Conservation (phyloP, 2,797 vertebrate genomes). For the Micromesistius poutassou region DNA sequence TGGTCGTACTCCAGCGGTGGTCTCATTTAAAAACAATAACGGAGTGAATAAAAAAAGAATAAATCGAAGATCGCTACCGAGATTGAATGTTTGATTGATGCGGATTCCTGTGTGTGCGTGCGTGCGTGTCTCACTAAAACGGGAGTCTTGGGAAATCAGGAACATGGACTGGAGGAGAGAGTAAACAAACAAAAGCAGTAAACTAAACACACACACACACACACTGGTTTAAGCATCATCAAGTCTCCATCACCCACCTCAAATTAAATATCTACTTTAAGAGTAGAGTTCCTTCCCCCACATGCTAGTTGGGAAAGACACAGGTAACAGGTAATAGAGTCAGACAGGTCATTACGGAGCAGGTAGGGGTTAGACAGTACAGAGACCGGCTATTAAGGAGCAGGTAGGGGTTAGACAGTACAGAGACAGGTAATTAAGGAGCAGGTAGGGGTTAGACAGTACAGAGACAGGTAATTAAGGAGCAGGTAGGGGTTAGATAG, state of each 20-base stretch:
- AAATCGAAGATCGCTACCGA: conserved; percentile 48
- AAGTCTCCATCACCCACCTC: conserved; percentile 63
- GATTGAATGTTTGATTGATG: conserved; percentile 46
- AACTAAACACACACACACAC: conserved; percentile 25
- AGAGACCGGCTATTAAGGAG: too few relatives aligned
- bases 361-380: too few relatives aligned
- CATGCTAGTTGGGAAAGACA: not conserved
- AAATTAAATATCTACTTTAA: conserved; percentile 59
- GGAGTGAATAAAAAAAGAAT: not conserved
- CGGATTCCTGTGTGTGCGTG: conserved; percentile 22
- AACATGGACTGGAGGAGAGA: conserved; percentile 50
- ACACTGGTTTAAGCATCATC: conserved; percentile 51
- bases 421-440: too few relatives aligned
- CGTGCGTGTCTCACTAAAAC: conserved; percentile 58
- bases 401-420: too few relatives aligned
- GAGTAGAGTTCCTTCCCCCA: conserved; percentile 21
- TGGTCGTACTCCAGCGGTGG: too few relatives aligned
- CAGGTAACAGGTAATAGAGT: not conserved
- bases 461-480: too few relatives aligned
- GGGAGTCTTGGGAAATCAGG: conserved; percentile 61
- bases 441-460: too few relatives aligned
- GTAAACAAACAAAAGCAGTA: conserved; percentile 72
- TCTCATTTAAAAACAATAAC: not conserved
- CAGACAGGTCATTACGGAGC: not conserved
- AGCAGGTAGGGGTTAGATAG: too few relatives aligned